Percentiles rank a stretch among this genome's conserved stretches.
Conservation (phyloP, 2,113 vertebrate genomes). For the Prunella himalayana region DNA sequence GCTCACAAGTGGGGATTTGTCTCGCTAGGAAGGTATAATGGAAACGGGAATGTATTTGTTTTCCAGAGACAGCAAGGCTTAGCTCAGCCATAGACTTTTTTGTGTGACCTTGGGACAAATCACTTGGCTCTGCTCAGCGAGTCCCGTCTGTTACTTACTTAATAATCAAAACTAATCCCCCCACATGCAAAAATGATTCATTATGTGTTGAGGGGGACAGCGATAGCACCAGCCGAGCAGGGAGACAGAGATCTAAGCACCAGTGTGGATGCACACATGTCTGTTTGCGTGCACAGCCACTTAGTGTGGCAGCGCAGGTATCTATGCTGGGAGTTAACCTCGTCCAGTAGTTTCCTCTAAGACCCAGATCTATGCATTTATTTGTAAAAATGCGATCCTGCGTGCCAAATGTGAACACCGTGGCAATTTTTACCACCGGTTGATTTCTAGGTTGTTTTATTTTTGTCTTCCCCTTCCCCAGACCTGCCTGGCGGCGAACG, state of each 20-base stretch:
- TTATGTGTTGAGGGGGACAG: background rate
- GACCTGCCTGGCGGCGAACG: background rate
- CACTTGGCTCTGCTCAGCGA: background rate
- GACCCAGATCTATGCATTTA: background rate
- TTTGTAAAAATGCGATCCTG: background rate
- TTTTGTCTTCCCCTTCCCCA: background rate
- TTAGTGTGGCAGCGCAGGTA: background rate
- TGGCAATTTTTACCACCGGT: background rate
- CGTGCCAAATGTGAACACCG: background rate
- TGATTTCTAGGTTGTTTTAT: background rate
- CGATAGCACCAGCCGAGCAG: background rate
- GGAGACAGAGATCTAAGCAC: background rate
- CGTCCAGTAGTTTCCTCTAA: background rate
- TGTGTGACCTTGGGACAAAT: constrained; percentile 61
- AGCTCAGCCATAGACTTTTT: constrained; percentile 11
- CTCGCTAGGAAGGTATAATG: background rate
- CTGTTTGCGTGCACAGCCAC: background rate
- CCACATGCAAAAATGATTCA: background rate
- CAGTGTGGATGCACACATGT: background rate
- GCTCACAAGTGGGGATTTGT: background rate
- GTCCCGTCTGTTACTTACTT: constrained; percentile 4
- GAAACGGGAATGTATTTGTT: background rate
- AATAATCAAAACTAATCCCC: background rate
- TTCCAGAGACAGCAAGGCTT: background rate
- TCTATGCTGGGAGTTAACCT: background rate